These are phyloP conservation scores for Megaptera novaeangliae DNA, from an alignment of 2,113 vertebrate species.

Conservation along the genomic window DNA sequence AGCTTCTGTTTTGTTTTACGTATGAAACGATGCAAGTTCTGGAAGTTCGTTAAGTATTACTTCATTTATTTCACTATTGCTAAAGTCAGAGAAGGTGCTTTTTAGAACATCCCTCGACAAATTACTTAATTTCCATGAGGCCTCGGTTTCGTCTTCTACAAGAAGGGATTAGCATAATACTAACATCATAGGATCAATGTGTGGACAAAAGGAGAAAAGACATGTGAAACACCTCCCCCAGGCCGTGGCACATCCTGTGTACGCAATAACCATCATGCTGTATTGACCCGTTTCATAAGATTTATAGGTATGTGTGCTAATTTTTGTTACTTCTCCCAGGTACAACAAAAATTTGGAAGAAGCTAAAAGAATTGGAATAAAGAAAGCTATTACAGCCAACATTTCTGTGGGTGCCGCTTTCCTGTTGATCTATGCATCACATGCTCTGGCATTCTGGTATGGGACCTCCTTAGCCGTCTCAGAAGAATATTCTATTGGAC, in stretches of 20 bases:
- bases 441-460: slow-evolving; percentile 89
- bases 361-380: slow-evolving; percentile 84
- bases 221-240: neutral
- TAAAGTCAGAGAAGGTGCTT: neutral
- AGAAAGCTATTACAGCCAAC: slow-evolving; percentile 84
- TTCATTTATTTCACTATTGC: neutral
- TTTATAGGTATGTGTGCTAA: neutral
- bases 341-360: slow-evolving; percentile 82
- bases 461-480: slow-evolving; percentile 84
- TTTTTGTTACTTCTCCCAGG: slow-evolving; percentile 64
- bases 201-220: neutral
- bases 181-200: neutral
- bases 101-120: neutral
- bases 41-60: neutral
- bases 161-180: neutral
- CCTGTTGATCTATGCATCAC: slow-evolving; percentile 84
- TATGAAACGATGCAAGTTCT: neutral
- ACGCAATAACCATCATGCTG: neutral
- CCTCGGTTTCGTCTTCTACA: neutral
- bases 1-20: neutral
- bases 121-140: neutral
- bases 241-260: neutral
- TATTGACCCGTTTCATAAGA: neutral
- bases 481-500: slow-evolving; percentile 81
- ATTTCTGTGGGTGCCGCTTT: slow-evolving; percentile 82